A percentile compares a stretch with the other conserved stretches of the same genome.
Evolutionary conservation across 1,140 invertebrate species (phyloP).

Genomic region (Chironomus tepperi): DNA sequence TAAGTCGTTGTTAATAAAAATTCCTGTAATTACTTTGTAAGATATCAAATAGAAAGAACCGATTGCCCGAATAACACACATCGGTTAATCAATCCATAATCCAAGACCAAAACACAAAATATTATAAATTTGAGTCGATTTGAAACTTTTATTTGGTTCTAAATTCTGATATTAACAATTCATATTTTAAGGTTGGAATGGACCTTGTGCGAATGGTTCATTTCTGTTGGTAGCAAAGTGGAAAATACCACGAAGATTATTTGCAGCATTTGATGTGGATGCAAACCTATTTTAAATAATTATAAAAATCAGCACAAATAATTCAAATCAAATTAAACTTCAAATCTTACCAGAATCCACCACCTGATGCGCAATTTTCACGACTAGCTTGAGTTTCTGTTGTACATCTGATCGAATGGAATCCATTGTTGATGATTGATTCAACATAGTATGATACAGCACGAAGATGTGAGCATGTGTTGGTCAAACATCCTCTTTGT

Average conservation of each 20-base stretch:
- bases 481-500: conserved; percentile 56
- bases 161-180: neutral
- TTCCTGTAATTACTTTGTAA: neutral
- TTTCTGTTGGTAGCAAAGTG: neutral
- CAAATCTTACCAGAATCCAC: neutral
- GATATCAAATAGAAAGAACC: neutral
- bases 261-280: neutral
- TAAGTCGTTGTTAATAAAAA: too few relatives aligned
- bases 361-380: neutral
- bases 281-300: neutral
- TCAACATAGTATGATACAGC: neutral
- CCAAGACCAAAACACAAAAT: neutral
- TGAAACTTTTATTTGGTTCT: neutral
- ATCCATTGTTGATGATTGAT: neutral
- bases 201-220: neutral
- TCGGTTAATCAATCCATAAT: too few relatives aligned
- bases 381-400: neutral
- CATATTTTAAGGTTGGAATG: neutral
- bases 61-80: neutral
- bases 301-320: neutral
- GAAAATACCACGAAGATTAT: conserved; percentile 17
- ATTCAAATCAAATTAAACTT: neutral
- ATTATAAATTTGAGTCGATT: neutral
- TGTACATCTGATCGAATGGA: neutral
- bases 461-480: conserved; percentile 3